A percentile compares a stretch with the other conserved stretches of the same genome.
Conservation (phyloP, 2,888 invertebrate species). For the Aleiodes alternator region DNA sequence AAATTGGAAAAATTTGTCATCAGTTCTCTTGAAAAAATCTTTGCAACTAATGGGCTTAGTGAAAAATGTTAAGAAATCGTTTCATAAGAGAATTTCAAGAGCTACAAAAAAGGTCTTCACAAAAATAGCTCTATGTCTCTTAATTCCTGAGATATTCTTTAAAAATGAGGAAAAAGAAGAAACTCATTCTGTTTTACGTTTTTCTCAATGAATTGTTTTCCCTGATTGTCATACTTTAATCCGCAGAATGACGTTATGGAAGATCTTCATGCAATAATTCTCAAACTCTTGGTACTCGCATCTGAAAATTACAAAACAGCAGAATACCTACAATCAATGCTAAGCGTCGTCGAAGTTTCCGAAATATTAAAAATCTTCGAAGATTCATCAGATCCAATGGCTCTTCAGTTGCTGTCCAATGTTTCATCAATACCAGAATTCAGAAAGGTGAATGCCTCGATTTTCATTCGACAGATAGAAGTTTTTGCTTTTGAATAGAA, state of each 20-base stretch:
- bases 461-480: not conserved
- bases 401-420: constrained; percentile 59
- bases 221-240: too few species aligned
- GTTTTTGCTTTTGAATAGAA: not conserved
- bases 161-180: too few species aligned
- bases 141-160: too few species aligned
- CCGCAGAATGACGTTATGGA: constrained; percentile 61
- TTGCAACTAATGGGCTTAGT: too few species aligned
- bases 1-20: too few species aligned
- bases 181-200: too few species aligned
- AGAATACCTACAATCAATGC: constrained; percentile 55
- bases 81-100: too few species aligned
- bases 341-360: constrained; percentile 58
- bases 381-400: constrained; percentile 49
- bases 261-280: constrained; percentile 60
- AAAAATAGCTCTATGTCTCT: not conserved
- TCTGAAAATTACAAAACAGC: constrained; percentile 60
- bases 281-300: constrained; percentile 57
- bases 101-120: too few species aligned
- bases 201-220: constrained; percentile 11
- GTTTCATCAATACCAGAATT: constrained; percentile 56
- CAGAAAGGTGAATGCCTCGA: constrained; percentile 59
- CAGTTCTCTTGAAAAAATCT: too few species aligned
- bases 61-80: too few species aligned
- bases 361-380: constrained; percentile 61